phyloP scores from a whole-genome alignment of 2,888 invertebrate species.

The Volucella bombylans region DNA sequence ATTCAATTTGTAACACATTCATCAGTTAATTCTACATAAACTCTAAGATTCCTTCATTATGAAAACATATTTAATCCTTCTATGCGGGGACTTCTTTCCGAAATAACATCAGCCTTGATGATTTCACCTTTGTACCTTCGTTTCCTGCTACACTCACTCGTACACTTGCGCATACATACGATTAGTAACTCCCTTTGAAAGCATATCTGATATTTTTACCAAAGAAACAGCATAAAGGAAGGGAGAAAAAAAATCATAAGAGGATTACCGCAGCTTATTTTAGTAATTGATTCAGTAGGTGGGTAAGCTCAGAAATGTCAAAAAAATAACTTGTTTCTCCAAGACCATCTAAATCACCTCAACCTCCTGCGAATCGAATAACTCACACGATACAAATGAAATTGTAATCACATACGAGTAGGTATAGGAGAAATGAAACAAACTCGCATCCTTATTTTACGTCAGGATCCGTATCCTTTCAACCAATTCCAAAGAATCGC shows the following conservation, averaged over 20 bases:
- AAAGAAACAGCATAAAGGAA: slow-evolving; percentile 2
- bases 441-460: neutral
- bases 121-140: neutral
- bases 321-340: slow-evolving; percentile 25
- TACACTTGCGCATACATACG: neutral
- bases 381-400: slow-evolving; percentile 56
- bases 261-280: slow-evolving; percentile 51
- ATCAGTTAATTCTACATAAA: slow-evolving; percentile 18
- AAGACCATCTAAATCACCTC: neutral
- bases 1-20: neutral
- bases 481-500: slow-evolving; percentile 51
- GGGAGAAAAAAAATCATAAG: slow-evolving; percentile 23
- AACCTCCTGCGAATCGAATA: slow-evolving; percentile 36
- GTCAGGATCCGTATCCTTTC: slow-evolving; percentile 34
- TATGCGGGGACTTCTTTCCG: neutral
- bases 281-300: slow-evolving; percentile 51
- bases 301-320: slow-evolving; percentile 21
- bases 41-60: slow-evolving; percentile 5
- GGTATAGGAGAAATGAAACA: too few species aligned
- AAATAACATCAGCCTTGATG: slow-evolving; percentile 14
- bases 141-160: neutral
- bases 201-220: slow-evolving; percentile 20
- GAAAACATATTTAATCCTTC: slow-evolving; percentile 15
- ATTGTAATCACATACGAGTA: slow-evolving; percentile 47
- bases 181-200: slow-evolving; percentile 6